Percentiles rank a stretch among this genome's conserved stretches.
phyloP scores from a whole-genome alignment of 2,113 vertebrate genomes.

The Turnix velox region DNA sequence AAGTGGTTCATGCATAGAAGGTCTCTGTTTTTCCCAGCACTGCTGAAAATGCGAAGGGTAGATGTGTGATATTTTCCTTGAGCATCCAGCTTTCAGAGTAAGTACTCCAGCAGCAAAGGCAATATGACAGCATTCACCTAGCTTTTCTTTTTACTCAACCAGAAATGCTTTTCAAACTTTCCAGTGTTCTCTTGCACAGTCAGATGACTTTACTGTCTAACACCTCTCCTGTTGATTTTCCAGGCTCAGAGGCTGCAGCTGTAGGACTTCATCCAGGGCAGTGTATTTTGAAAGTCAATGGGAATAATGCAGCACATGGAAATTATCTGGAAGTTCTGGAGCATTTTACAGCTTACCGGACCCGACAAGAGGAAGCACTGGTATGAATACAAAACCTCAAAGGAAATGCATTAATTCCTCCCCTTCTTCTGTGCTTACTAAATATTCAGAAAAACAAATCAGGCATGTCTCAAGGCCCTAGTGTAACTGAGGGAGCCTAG shows the following conservation, averaged over 20 bases:
- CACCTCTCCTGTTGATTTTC: background rate
- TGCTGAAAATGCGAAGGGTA: background rate
- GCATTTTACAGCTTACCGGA: constrained; percentile 85
- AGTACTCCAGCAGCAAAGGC: background rate
- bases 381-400: constrained; percentile 36
- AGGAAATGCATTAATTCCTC: background rate
- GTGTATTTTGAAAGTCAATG: constrained; percentile 91
- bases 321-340: constrained; percentile 86
- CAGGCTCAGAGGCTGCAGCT: constrained; percentile 86
- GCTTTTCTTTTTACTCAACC: background rate
- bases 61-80: background rate
- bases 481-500: background rate
- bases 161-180: background rate
- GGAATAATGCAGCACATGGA: constrained; percentile 79
- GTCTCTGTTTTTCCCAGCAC: background rate
- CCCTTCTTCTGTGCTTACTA: background rate
- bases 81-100: background rate
- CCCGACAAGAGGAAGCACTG: constrained; percentile 74
- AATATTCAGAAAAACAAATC: background rate
- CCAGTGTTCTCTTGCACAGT: background rate
- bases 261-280: constrained; percentile 91
- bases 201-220: background rate
- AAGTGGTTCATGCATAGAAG: too few species aligned
- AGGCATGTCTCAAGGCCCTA: background rate
- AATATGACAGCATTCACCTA: background rate